Percentiles rank a stretch among this genome's conserved stretches.
phyloP scores from a whole-genome alignment of 2,797 vertebrate species.

The Amblyraja radiata region DNA sequence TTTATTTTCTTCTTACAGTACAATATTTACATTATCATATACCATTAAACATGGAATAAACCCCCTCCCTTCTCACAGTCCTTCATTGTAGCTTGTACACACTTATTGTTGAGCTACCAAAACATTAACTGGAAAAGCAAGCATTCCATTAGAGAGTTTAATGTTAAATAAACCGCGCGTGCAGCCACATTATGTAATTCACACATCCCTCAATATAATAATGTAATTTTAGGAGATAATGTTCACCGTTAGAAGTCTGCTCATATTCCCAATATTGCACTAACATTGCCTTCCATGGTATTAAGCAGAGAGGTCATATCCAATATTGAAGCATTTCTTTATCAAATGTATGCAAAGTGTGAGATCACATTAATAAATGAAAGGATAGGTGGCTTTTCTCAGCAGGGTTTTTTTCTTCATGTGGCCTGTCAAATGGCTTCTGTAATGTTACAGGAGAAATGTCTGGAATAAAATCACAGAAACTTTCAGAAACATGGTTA shows the following conservation, averaged over 20 bases:
- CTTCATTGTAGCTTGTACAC: background rate
- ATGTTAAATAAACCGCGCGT: background rate
- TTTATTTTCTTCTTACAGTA: background rate
- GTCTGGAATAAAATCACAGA: background rate
- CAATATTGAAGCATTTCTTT: background rate
- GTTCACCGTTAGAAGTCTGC: background rate
- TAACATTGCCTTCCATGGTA: background rate
- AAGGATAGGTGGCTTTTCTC: background rate
- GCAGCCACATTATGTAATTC: background rate
- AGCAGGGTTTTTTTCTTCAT: background rate
- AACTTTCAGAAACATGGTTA: background rate
- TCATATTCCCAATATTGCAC: background rate
- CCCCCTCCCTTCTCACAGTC: background rate
- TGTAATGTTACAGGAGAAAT: background rate
- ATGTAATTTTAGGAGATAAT: background rate
- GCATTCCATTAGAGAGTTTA: background rate
- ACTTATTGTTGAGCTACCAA: background rate
- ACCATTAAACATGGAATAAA: background rate
- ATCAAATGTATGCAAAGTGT: background rate
- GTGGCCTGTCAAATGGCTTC: background rate
- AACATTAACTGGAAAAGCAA: background rate
- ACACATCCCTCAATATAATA: background rate
- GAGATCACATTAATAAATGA: background rate
- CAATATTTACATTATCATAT: background rate
- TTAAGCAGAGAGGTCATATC: background rate